A percentile compares a stretch with the other conserved stretches of the same genome.
Evolutionary conservation across 2,888 invertebrate genomes (phyloP).

Genomic region (Teinopalpus imperialis): DNA sequence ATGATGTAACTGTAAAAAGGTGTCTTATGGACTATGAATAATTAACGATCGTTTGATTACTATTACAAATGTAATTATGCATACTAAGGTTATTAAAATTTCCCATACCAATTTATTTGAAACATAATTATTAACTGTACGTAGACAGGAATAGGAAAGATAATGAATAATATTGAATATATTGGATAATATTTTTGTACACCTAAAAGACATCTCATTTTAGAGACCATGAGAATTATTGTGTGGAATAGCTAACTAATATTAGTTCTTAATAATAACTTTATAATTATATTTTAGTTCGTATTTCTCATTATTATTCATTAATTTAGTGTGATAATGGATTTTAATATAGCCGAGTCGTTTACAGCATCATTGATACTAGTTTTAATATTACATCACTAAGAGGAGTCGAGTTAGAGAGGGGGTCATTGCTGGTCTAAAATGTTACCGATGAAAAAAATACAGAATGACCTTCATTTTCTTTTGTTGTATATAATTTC

Average conservation of each 20-base stretch:
- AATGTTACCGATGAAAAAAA: constrained; percentile 20
- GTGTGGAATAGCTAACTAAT: constrained; percentile 38
- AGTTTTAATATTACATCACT: constrained; percentile 51
- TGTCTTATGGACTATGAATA: constrained; percentile 28
- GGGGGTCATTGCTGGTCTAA: constrained; percentile 1
- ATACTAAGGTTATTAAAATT: too few species aligned
- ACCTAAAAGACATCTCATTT: constrained; percentile 57
- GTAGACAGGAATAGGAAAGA: constrained; percentile 8
- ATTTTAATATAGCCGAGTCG: constrained; percentile 24
- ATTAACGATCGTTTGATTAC: too few species aligned
- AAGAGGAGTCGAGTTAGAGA: background rate
- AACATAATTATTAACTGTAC: constrained; percentile 19
- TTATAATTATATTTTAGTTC: background rate
- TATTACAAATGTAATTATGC: too few species aligned
- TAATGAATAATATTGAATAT: constrained; percentile 36
- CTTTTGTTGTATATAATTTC: constrained; percentile 29
- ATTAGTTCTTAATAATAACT: constrained; percentile 35
- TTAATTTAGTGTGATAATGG: constrained; percentile 34
- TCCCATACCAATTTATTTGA: constrained; percentile 4
- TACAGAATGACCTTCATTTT: constrained; percentile 3
- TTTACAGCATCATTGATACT: constrained; percentile 49
- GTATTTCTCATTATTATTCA: constrained; percentile 30
- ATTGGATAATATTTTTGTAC: constrained; percentile 75
- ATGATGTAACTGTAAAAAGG: constrained; percentile 39
- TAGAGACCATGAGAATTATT: constrained; percentile 37